Base-by-base conservation (phyloP, 2,113 vertebrate species). In the Vimba vimba region DNA sequence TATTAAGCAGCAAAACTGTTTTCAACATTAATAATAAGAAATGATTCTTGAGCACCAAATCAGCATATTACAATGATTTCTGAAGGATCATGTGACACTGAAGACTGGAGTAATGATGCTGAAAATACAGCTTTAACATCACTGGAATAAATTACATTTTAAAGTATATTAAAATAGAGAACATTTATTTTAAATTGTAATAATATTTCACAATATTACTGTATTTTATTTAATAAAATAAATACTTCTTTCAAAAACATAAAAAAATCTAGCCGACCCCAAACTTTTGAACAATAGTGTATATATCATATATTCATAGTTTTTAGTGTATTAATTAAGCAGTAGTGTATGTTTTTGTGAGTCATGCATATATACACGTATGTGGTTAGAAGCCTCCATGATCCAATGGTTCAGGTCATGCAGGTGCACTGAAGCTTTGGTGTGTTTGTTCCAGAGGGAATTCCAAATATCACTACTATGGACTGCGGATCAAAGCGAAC, bases 381-480 rank as follows among this genome's bases (percentile, higher is more conserved):
- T 19, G 39, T 57, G 66, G 15, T 77, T 43, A 2, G n/a, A 79
- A 43, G n/a, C 23, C 59, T 59, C n/a, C 39, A 69, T 69, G 62
- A 27, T 64, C 79, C 25, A 33, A 45, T 30, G 27, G 43, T 82
- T 23, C 64, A 82, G 64, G 62, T 68, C 64, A 33, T 10, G 19
- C 82, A 73, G 82, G 68, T 83, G 82, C 50, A 43, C 21, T 83
- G 66, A 83, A 57, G 82, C 82, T 73, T 59, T 59, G 68, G 17
- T 64, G 36, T 84, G 43, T 88, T 43, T 87, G 83, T 88, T 85
- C 33, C 91, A 98, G 97, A 84, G 97, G 97, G 55, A 98, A 98
- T 90, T 98, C 97, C 15, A 98, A 98, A 89, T 98, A 98, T 91
- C 97, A 98, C 90, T 98, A 98, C 89, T 98, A 98, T 4, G 97